Conservation (phyloP, 1,140 invertebrate species). For the Drosophila kurseongensis region DNA sequence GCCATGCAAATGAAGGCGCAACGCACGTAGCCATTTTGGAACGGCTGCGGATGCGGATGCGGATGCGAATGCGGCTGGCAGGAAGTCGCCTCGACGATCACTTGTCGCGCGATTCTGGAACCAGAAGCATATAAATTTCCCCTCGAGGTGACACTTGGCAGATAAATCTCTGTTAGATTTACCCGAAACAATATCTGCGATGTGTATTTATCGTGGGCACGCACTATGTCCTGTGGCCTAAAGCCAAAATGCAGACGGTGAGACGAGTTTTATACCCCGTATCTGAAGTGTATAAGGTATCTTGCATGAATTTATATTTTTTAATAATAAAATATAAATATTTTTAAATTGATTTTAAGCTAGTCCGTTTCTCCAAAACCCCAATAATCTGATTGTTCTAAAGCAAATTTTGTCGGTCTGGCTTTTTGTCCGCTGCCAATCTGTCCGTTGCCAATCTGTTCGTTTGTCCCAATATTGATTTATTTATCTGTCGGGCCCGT, state of each 20-base stretch:
- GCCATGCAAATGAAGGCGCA: slow-evolving; percentile 39
- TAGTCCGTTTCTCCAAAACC: neutral
- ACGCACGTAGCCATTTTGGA: slow-evolving; percentile 49
- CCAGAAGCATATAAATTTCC: slow-evolving; percentile 72
- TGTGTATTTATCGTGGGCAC: slow-evolving; percentile 56
- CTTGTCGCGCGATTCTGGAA: slow-evolving; percentile 43
- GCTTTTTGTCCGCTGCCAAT: neutral
- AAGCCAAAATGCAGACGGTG: neutral
- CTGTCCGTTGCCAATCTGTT: neutral
- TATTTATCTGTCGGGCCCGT: neutral
- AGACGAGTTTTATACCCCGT: neutral
- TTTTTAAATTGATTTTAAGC: too few relatives aligned
- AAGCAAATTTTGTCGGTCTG: too few relatives aligned
- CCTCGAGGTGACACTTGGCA: slow-evolving; percentile 70
- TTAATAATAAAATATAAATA: neutral
- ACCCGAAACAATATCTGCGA: slow-evolving; percentile 66
- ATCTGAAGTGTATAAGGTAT: neutral
- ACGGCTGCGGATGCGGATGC: slow-evolving; percentile 12
- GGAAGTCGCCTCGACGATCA: slow-evolving; percentile 55
- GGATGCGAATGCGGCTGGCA: slow-evolving; percentile 30
- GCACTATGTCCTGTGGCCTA: slow-evolving; percentile 36
- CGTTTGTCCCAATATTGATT: neutral
- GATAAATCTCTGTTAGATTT: slow-evolving; percentile 77
- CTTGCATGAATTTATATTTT: too few relatives aligned
- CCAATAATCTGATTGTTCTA: neutral